Percentiles rank a stretch among this genome's conserved stretches.
phyloP scores from a whole-genome alignment of 23 tunicate species.

The Halocynthia aurantium region DNA sequence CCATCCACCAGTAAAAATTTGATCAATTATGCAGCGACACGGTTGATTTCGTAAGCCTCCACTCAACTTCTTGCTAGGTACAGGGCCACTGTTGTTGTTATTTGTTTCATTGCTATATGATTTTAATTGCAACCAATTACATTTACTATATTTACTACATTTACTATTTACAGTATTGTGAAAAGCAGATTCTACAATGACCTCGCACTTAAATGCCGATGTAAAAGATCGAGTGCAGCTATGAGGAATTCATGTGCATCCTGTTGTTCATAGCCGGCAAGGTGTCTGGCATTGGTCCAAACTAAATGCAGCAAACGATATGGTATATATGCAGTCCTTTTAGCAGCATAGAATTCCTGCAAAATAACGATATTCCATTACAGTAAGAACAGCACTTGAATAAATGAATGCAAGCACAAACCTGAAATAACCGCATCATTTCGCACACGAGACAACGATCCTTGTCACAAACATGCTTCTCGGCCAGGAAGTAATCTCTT shows the following conservation, averaged over 20 bases:
- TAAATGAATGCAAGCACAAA: not conserved
- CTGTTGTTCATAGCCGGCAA: conserved; percentile 99
- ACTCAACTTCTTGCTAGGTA: conserved; percentile 14
- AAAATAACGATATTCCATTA: conserved; percentile 1
- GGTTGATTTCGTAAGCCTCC: conserved; percentile 11
- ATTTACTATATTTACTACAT: conserved; percentile 11
- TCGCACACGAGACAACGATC: conserved; percentile 90
- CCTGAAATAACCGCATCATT: conserved; percentile 84
- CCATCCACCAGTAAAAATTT: conserved; percentile 92
- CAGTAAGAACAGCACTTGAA: not conserved
- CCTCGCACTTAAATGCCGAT: conserved; percentile 83
- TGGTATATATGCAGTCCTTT: conserved; percentile 65
- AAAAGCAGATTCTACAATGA: not conserved
- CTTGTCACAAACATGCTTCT: conserved; percentile 67
- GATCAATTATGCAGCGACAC: conserved; percentile 72
- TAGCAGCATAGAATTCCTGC: conserved; percentile 86
- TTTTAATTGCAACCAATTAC: not conserved
- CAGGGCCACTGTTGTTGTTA: conserved; percentile 10
- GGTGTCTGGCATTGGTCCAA: conserved; percentile 89
- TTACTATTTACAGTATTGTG: conserved; percentile 2
- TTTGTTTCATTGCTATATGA: conserved; percentile 2
- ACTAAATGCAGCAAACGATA: conserved; percentile 74
- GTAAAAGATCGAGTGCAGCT: conserved; percentile 79
- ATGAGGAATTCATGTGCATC: conserved; percentile 98
- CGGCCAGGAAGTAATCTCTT: conserved; percentile 91